phyloP scores from a whole-genome alignment of 2,888 invertebrate species.

The Cryptosula pallasiana region DNA sequence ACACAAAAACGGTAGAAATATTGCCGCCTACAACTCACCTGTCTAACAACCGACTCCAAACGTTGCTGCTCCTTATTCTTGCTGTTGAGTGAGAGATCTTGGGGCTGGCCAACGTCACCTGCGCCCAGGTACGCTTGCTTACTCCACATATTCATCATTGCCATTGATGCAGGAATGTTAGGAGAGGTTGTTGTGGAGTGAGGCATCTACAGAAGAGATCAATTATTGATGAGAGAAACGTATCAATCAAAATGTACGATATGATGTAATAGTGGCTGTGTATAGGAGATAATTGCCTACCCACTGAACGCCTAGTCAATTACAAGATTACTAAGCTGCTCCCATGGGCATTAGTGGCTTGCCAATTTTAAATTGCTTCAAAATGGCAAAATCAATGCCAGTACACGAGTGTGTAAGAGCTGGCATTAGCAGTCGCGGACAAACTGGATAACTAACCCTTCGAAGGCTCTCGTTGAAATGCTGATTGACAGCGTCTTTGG shows the following conservation, averaged over 20 bases:
- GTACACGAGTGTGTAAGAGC: background rate
- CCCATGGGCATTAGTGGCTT: no score
- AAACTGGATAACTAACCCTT: background rate
- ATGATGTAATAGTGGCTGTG: no score
- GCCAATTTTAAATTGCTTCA: no score
- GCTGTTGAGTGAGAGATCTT: slow-evolving; percentile 8
- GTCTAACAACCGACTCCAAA: no score
- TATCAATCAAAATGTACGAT: no score
- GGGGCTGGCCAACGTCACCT: slow-evolving; percentile 6
- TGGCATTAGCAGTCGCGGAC: background rate
- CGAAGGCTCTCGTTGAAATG: slow-evolving; percentile 80
- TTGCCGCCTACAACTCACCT: no score
- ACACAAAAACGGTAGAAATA: no score
- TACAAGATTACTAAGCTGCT: no score
- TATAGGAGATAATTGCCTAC: no score
- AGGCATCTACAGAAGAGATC: slow-evolving; percentile 11
- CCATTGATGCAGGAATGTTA: background rate
- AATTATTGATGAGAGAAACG: background rate
- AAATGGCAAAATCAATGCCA: no score
- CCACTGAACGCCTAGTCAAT: no score
- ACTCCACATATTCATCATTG: slow-evolving; percentile 19
- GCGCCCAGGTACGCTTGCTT: slow-evolving; percentile 1
- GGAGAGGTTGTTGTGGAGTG: slow-evolving; percentile 8
- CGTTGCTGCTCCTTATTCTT: background rate
- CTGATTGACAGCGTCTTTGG: slow-evolving; percentile 62